Base-by-base conservation (phyloP, 2,888 invertebrate genomes). In the Rambutsinella grinnellia region DNA sequence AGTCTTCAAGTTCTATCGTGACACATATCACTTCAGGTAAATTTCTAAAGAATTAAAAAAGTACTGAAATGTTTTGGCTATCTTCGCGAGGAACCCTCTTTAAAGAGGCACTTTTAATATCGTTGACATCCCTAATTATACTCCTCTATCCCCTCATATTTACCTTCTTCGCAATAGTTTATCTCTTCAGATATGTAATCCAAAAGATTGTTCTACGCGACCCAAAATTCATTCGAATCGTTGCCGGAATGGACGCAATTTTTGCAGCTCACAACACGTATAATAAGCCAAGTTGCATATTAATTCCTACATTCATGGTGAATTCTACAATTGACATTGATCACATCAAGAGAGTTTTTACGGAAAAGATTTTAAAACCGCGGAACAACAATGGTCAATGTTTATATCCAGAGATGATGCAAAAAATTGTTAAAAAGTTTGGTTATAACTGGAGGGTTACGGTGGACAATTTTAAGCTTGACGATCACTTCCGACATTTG, bases 361-460 rank as follows among this genome's bases (percentile, higher is more conserved):
- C 2, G 8, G 54, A 54, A 21, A 54, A 54, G 21, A 17, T 54
- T 10, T 6, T 54, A 15, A 21, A 15, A 54, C 54, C 54, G 3
- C 17, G 23, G 15, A 23, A 54, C 3, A 54, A 54, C 15, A 21
- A 15, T 21, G 54, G 54, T 21, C 19, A 54, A 23, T 54, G 54
- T 54, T 3, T 8, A 26, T 75, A 75, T 49, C 75, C 75, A 6
- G 75, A 75, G 51, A 17, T 75, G n/a, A 62, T 51, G 2, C 75
- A 75, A 23, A 75, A 36, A 28, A 56, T 75, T 62, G 68, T 75
- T 5, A 61, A 1, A 10, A 61, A 68, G 27, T 75, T 67, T 68
- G 75, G 75, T 3, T 75, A 68, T 49, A 68, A 51, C 8, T 75
- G 66, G 61, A 68, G 68, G 67, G 24, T 21, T 19, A 56, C 54